Evolutionary conservation across 37 sponge, comb jelly and placozoan genomes (phyloP).

Genomic region (Aplysina aerophoba): DNA sequence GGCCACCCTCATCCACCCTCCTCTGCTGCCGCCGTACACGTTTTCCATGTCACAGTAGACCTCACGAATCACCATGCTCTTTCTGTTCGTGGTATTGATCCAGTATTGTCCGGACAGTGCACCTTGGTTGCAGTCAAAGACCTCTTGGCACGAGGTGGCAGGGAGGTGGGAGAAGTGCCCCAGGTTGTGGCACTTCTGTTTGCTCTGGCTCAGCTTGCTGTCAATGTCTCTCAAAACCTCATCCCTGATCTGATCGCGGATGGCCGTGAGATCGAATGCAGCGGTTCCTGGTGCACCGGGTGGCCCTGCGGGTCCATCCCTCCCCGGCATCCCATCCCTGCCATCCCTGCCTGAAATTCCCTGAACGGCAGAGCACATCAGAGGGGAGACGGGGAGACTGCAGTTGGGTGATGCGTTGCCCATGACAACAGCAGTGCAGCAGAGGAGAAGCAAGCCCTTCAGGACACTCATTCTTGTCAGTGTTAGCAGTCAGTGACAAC

Average conservation of each 20-base stretch:
- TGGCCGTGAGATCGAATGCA: not conserved
- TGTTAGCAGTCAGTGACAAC: no score
- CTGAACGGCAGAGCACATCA: not conserved
- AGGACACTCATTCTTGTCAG: no score
- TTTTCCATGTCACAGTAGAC: constrained; percentile 22
- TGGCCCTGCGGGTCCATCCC: not conserved
- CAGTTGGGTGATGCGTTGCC: no score
- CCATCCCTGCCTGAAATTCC: constrained; percentile 17
- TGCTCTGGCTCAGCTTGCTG: not conserved
- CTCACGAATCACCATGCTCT: not conserved
- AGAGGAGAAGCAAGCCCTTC: no score
- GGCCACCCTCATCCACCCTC: constrained; percentile 21
- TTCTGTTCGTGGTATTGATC: not conserved
- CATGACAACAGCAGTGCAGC: no score
- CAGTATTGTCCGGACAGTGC: constrained; percentile 14
- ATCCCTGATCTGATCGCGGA: not conserved
- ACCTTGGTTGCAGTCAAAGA: not conserved
- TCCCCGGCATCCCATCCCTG: constrained; percentile 11
- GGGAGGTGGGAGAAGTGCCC: not conserved
- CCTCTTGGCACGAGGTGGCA: constrained; percentile 1
- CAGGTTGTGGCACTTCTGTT: not conserved
- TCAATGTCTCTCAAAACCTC: not conserved
- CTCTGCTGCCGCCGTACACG: not conserved
- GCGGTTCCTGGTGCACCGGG: not conserved
- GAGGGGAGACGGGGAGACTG: no score